Evolutionary conservation across 2,113 vertebrate genomes (phyloP).

Genomic region (Xiphias gladius): DNA sequence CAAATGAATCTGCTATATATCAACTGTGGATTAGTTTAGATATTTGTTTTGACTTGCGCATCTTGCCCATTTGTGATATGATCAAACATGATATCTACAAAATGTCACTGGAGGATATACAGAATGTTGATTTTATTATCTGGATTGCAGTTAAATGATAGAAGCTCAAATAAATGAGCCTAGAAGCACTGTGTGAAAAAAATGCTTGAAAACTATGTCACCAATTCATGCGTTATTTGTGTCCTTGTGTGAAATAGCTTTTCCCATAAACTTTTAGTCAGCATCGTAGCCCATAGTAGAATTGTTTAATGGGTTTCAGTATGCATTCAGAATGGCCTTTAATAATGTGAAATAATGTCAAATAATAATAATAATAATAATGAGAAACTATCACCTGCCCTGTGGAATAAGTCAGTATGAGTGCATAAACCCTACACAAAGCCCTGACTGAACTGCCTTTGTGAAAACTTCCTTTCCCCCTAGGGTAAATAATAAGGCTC

Average conservation of each 20-base stretch:
- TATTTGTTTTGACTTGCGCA: slow-evolving; percentile 64
- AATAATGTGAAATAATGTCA: slow-evolving; percentile 5
- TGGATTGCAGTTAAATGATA: slow-evolving; percentile 37
- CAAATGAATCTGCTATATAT: slow-evolving; percentile 36
- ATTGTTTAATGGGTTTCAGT: slow-evolving; percentile 10
- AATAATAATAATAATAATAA: slow-evolving; percentile 5
- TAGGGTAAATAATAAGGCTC: slow-evolving; percentile 7
- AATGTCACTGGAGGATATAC: slow-evolving; percentile 29
- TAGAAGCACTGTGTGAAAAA: slow-evolving; percentile 17
- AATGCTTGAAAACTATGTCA: slow-evolving; percentile 19
- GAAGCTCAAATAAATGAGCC: slow-evolving; percentile 37
- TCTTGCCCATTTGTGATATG: slow-evolving; percentile 29
- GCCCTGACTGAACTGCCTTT: slow-evolving; percentile 5
- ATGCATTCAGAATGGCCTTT: neutral
- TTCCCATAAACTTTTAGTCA: slow-evolving; percentile 9
- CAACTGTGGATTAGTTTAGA: slow-evolving; percentile 33
- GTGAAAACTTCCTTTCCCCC: neutral
- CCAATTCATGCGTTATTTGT: slow-evolving; percentile 26
- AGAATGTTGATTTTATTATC: slow-evolving; percentile 33
- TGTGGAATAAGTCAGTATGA: slow-evolving; percentile 6
- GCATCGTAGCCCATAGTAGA: neutral
- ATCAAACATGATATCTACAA: slow-evolving; percentile 54
- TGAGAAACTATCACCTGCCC: slow-evolving; percentile 10
- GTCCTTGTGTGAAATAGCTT: slow-evolving; percentile 19
- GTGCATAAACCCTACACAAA: slow-evolving; percentile 15